Conservation (phyloP, 2,888 invertebrate species). For the Drosophila koepferae region DNA sequence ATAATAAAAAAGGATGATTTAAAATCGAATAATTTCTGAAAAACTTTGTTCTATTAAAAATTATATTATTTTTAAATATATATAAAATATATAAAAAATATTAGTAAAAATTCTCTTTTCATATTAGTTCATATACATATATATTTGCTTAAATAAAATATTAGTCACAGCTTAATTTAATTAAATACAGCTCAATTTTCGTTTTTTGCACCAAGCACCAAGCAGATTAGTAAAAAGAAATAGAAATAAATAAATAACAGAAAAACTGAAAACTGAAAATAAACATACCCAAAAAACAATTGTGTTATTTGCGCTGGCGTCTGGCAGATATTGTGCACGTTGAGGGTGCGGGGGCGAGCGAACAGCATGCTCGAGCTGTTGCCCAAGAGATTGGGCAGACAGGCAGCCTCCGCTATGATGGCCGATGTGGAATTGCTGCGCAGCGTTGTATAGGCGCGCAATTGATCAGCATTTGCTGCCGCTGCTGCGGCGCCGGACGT, state of each 20-base stretch:
- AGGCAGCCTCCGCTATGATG: constrained; percentile 60
- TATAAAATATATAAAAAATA: background rate
- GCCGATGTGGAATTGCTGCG: constrained; percentile 83
- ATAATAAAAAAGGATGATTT: too few species aligned
- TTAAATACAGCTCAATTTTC: background rate
- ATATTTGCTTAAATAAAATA: constrained; percentile 12
- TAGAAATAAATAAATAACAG: constrained; percentile 19
- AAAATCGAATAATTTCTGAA: too few species aligned
- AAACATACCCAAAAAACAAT: constrained; percentile 84
- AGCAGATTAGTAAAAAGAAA: constrained; percentile 18
- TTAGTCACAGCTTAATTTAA: constrained; percentile 19
- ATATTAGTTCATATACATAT: constrained; percentile 6
- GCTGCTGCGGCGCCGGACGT: constrained; percentile 10
- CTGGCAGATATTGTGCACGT: constrained; percentile 83
- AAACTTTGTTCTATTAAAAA: too few species aligned
- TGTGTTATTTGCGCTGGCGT: constrained; percentile 83
- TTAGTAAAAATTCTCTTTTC: constrained; percentile 11
- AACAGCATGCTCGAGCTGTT: constrained; percentile 57
- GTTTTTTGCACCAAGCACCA: constrained; percentile 8
- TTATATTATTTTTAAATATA: too few species aligned
- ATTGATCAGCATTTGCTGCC: constrained; percentile 5
- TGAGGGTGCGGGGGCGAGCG: constrained; percentile 83
- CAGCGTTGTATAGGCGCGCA: constrained; percentile 61
- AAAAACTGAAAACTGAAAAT: constrained; percentile 25
- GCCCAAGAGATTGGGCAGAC: constrained; percentile 51